Evolutionary conservation across 2,888 invertebrate species (phyloP).

Genomic region (Dastarcus helophoroides): DNA sequence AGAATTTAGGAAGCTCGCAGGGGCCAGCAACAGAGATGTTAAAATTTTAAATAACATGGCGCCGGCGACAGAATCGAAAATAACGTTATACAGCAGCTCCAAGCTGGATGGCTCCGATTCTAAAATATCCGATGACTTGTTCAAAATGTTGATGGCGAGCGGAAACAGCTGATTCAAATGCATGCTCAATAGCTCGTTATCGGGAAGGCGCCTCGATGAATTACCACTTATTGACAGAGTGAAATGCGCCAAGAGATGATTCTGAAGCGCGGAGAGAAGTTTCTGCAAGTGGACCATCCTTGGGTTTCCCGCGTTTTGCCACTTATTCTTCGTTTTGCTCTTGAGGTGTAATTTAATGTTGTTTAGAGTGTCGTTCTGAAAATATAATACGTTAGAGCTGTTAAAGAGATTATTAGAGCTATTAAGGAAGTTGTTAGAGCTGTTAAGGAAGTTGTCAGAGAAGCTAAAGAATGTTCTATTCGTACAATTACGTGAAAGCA

Average conservation of each 20-base stretch:
- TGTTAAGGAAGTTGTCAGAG: no score
- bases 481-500: no score
- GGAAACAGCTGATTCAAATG: conserved; percentile 30
- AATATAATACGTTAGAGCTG: conserved; percentile 7
- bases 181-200: conserved; percentile 21
- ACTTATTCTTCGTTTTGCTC: conserved; percentile 22
- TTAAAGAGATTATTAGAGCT: conserved; percentile 2
- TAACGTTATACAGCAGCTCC: conserved; percentile 37
- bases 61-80: conserved; percentile 45
- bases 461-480: no score
- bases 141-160: conserved; percentile 28
- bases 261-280: conserved; percentile 46
- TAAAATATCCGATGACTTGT: conserved; percentile 30
- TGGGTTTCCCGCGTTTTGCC: conserved; percentile 24
- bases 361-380: conserved; percentile 29
- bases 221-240: conserved; percentile 16
- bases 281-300: conserved; percentile 38
- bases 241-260: conserved; percentile 46
- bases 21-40: conserved; percentile 44
- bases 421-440: not conserved
- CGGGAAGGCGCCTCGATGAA: conserved; percentile 6
- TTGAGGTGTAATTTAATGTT: conserved; percentile 26
- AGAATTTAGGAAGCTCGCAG: conserved; percentile 33
- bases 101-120: conserved; percentile 30
- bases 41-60: conserved; percentile 46